Base-by-base conservation (phyloP, 2,113 vertebrate species). In the Macroglossus sobrinus region DNA sequence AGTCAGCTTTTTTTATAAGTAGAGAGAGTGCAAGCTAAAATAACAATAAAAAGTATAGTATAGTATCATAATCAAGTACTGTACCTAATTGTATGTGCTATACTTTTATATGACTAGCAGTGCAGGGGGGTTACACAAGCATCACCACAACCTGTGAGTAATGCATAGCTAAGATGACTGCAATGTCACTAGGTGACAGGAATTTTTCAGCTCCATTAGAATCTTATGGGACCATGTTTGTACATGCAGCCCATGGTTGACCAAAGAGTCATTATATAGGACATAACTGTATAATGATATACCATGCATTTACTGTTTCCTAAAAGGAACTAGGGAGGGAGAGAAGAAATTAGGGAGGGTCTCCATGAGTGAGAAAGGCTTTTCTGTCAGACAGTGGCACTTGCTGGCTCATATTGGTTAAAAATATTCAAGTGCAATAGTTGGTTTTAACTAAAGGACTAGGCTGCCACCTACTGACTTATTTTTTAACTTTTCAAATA, bases 391-490 rank as follows among this genome's bases (percentile, higher is more conserved):
- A 84, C 33, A 63, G 13, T 19, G 7, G 66, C 84, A 92, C 68
- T 55, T 86, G 26, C 87, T 95, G 66, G 61, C 16, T 22, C n/a
- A 0, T 18, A 4, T 7, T 14, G 18, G n/a, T 78, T 68, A 69
- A 53, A 57, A 84, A 47, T 30, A 43, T 13, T 19, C 57, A 4
- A 0, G 2, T 0, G 38, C 19, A 3, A 2, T 47, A 10, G 10
- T 35, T 68, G n/a, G 6, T 86, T 93, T 95, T 89, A 93, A 76
- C 55, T 57, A 30, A 91, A 40, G 18, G 55, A 14, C 79, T 84
- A 40, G 84, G 35, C 68, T 95, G 84, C 96, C 96, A 86, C 84
- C 96, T 89, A 85, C 3, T 64, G 96, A 50, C 30, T 8, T 1
- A 11, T 53, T 86, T 81, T 86, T 55, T 28, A 94, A 91, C 5